A percentile compares a stretch with the other conserved stretches of the same genome.
Conservation (phyloP, 2,113 vertebrate genomes). For the Butorides virescens region DNA sequence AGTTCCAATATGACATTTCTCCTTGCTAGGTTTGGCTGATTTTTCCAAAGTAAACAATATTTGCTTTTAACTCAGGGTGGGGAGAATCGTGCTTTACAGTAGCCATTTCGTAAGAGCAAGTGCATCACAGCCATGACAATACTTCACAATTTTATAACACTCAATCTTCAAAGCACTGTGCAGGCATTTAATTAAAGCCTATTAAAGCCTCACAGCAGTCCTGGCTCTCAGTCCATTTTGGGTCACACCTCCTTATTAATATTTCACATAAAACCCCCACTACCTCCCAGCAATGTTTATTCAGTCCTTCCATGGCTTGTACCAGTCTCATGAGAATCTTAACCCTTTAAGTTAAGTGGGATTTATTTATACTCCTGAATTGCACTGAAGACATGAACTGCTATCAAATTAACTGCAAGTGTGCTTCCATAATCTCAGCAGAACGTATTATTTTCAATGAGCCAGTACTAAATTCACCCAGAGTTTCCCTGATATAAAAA, state of each 20-base stretch:
- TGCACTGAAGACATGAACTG: neutral
- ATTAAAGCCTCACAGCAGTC: neutral
- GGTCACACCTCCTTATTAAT: neutral
- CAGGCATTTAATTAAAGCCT: neutral
- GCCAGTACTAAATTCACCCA: neutral
- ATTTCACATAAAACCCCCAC: neutral
- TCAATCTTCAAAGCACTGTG: neutral
- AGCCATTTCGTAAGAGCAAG: neutral
- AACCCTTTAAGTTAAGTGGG: slow-evolving; percentile 3
- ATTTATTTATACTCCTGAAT: neutral
- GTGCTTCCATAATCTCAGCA: neutral
- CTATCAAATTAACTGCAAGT: neutral
- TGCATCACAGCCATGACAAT: neutral
- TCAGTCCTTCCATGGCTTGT: neutral
- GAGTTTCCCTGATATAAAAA: neutral
- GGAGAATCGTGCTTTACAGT: neutral
- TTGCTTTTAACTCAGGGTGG: neutral
- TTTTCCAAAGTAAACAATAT: neutral
- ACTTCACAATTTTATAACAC: neutral
- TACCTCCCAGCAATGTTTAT: neutral
- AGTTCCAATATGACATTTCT: neutral
- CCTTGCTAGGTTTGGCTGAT: neutral
- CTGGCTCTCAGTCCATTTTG: neutral
- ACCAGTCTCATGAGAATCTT: neutral
- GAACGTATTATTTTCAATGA: neutral